Evolutionary conservation across 2,888 invertebrate genomes (phyloP).

Genomic region (Nycteola revayana): DNA sequence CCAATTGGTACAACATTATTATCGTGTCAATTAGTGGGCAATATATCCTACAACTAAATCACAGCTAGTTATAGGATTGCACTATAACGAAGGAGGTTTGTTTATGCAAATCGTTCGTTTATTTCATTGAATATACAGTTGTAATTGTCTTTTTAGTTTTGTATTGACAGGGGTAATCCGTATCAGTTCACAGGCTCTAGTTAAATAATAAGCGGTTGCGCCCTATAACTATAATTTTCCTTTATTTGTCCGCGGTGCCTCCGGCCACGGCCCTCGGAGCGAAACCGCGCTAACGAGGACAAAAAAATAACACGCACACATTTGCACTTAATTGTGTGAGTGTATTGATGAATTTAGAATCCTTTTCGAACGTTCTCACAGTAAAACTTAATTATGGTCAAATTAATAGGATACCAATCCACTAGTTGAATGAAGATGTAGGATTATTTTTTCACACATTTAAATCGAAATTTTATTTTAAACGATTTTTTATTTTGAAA

Average conservation of each 20-base stretch:
- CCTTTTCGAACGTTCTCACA: slow-evolving; percentile 14
- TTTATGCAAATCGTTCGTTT: slow-evolving; percentile 49
- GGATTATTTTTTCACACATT: no score
- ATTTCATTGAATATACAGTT: slow-evolving; percentile 33
- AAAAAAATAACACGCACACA: slow-evolving; percentile 62
- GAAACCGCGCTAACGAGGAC: slow-evolving; percentile 71
- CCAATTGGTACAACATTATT: slow-evolving; percentile 74
- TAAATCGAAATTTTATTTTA: no score
- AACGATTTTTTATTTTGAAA: no score
- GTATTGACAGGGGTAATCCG: slow-evolving; percentile 63
- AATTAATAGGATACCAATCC: no score
- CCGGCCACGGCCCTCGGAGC: slow-evolving; percentile 53
- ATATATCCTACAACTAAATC: slow-evolving; percentile 66
- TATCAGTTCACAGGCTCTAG: slow-evolving; percentile 69
- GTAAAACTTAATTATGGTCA: no score
- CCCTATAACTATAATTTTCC: slow-evolving; percentile 75
- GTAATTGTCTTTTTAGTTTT: slow-evolving; percentile 41
- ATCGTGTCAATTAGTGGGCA: slow-evolving; percentile 74
- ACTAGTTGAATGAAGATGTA: no score
- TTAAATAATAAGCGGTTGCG: slow-evolving; percentile 76
- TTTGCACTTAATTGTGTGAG: slow-evolving; percentile 48
- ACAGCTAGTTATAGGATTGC: slow-evolving; percentile 57
- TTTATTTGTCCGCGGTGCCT: slow-evolving; percentile 67
- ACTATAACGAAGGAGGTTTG: slow-evolving; percentile 42
- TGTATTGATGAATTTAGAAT: slow-evolving; percentile 55